Base-by-base conservation (phyloP, 2,113 vertebrate genomes). In the Anarrhichthys ocellatus region DNA sequence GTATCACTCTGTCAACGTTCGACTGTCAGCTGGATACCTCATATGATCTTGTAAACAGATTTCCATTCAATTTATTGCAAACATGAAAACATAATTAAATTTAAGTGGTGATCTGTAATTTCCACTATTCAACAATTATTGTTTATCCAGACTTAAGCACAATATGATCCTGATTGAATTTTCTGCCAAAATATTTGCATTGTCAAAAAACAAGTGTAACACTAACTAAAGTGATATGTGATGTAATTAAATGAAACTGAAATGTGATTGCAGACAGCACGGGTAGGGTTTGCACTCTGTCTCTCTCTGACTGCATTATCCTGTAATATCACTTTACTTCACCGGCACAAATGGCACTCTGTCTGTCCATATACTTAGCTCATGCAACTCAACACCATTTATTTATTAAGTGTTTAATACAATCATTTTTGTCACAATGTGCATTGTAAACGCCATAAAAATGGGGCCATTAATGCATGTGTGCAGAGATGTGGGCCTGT, bases 401-500 rank as follows among this genome's bases (percentile, higher is more conserved):
- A 62, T 44, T 67, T 67, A 42, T 29, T 36, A 71, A 50, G 22
- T 68, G 27, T 34, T 78, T 72, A 52, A 24, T 34, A 80, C 9
- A 48, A 46, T 48, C 15, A 2, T 5, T 22, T 70, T 18, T 78
- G 27, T 42, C 8, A 69, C 24, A 67, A 32, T 34, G 13, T 9
- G 13, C 44, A 70, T 6, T 36, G 2, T 42, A 52, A 76, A 59
- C 9, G 65, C 20, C 20, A 40, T 44, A 18, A 17, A 34, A 42
- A 76, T 36, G 44, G 3, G 66, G 27, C 40, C 18, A 24, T 71
- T 36, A 63, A 78, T 69, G 20, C n/a, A 22, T 64, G 61, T 32
- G n/a, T 62, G 62, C 22, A 5, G 24, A 24, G 34, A 67, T 56
- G 13, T 69, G n/a, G 29, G 52, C 17, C 27, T 67, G 68, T 83